phyloP scores from a whole-genome alignment of 30 jellyfish, hydroid and myxozoan genomes.

The Clytia hemisphaerica region DNA sequence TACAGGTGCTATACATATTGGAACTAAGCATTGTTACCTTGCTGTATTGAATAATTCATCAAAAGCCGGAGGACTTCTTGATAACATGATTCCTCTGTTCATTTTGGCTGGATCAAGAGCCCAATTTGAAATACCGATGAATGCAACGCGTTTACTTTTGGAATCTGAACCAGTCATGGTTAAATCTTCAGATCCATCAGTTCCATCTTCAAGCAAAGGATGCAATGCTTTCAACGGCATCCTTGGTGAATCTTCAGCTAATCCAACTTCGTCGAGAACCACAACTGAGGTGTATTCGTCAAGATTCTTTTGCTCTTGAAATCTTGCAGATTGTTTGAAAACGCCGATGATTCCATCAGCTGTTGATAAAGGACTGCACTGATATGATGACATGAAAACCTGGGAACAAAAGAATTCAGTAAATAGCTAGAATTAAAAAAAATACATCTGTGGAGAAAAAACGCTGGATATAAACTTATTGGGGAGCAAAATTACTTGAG shows the following conservation, averaged over 20 bases:
- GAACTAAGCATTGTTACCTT: conserved; percentile 21
- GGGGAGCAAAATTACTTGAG: too few relatives aligned
- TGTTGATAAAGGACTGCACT: conserved; percentile 80
- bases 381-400: conserved; percentile 74
- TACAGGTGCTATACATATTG: too few relatives aligned
- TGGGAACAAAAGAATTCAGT: not conserved
- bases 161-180: conserved; percentile 45
- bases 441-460: not conserved
- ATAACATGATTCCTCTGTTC: conserved; percentile 61
- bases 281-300: conserved; percentile 65
- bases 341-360: conserved; percentile 56
- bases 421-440: not conserved
- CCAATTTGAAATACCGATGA: conserved; percentile 70
- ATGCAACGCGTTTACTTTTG: conserved; percentile 56
- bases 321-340: conserved; percentile 62
- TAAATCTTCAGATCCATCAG: conserved; percentile 76
- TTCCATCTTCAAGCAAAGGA: conserved; percentile 80
- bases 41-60: conserved; percentile 57
- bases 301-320: conserved; percentile 63
- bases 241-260: conserved; percentile 74
- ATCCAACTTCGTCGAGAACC: conserved; percentile 76
- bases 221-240: conserved; percentile 85
- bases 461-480: too few relatives aligned
- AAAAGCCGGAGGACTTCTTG: conserved; percentile 54
- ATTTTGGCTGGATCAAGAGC: conserved; percentile 72